phyloP scores from a whole-genome alignment of 2,888 invertebrate genomes.

The Drosophila eohydei region DNA sequence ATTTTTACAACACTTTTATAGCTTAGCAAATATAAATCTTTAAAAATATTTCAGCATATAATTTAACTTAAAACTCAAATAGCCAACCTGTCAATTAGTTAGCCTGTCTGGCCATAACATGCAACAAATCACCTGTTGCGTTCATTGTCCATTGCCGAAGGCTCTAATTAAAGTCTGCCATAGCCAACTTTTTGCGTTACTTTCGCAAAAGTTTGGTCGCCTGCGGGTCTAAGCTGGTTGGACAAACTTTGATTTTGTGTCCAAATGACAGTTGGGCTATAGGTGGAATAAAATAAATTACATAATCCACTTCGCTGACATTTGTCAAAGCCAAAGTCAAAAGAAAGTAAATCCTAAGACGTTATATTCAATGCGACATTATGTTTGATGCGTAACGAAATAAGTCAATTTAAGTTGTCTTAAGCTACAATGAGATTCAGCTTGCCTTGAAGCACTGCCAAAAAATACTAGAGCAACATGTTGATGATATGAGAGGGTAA shows the following conservation, averaged over 20 bases:
- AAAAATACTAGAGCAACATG: not conserved
- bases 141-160: conserved; percentile 21
- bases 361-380: conserved; percentile 44
- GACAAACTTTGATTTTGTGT: conserved; percentile 52
- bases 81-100: not conserved
- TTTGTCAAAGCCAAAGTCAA: conserved; percentile 52
- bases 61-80: not conserved
- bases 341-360: conserved; percentile 27
- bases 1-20: conserved; percentile 32
- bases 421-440: not conserved
- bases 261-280: conserved; percentile 45
- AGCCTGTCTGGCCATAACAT: conserved; percentile 7
- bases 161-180: conserved; percentile 60
- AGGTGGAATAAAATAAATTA: conserved; percentile 65
- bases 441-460: not conserved
- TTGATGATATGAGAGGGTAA: not conserved
- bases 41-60: not conserved
- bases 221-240: conserved; percentile 44
- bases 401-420: conserved; percentile 20
- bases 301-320: conserved; percentile 66
- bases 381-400: conserved; percentile 24
- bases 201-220: conserved; percentile 55
- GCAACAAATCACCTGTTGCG: conserved; percentile 66
- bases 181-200: conserved; percentile 59
- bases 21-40: not conserved